Percentiles rank a stretch among this genome's conserved stretches.
Conservation (phyloP, 2,113 vertebrate genomes). For the Peromyscus californicus region DNA sequence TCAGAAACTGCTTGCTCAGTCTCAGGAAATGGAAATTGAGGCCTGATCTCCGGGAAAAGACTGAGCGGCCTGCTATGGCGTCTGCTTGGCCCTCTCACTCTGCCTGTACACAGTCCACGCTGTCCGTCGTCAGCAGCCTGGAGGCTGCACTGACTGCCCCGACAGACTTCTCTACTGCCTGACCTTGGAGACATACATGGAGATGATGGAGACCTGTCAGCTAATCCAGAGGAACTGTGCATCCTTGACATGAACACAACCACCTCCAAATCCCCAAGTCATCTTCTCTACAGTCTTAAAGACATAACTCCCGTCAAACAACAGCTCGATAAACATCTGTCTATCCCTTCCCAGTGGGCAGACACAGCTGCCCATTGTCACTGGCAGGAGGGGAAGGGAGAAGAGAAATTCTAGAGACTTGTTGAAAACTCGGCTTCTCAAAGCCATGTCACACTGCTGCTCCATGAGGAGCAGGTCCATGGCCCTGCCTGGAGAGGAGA, state of each 20-base stretch:
- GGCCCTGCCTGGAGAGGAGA: neutral
- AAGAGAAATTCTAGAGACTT: neutral
- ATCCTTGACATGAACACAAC: neutral
- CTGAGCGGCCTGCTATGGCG: too few species aligned
- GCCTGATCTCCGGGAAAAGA: too few species aligned
- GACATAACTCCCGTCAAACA: neutral
- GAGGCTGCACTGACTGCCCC: neutral
- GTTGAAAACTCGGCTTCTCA: neutral
- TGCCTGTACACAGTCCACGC: neutral
- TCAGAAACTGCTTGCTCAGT: too few species aligned
- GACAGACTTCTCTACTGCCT: neutral
- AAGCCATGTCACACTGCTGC: too few species aligned
- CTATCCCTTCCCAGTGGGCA: neutral
- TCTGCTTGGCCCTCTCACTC: neutral
- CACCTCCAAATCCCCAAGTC: neutral
- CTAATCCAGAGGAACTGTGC: neutral
- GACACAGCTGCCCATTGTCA: neutral
- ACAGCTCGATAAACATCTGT: neutral
- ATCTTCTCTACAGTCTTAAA: neutral
- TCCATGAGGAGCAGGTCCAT: neutral
- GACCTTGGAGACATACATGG: neutral
- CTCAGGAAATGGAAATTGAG: too few species aligned
- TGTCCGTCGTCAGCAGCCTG: neutral
- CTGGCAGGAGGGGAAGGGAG: neutral
- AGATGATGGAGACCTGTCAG: neutral